Conservation (phyloP, 2,797 vertebrate genomes). For the Acanthis flammea region DNA sequence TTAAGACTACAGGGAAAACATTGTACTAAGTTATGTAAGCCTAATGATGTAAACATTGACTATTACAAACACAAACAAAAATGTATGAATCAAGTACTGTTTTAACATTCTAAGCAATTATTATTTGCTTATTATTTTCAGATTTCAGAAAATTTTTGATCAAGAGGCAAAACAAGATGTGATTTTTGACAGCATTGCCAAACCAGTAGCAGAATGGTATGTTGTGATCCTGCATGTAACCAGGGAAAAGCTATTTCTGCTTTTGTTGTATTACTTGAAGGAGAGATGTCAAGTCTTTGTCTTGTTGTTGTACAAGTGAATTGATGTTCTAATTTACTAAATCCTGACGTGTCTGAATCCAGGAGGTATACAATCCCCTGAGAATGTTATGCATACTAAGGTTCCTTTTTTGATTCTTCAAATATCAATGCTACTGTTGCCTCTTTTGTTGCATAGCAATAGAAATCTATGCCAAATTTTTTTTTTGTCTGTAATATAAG, state of each 20-base stretch:
- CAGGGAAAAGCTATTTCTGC: neutral
- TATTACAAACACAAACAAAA: conserved; percentile 54
- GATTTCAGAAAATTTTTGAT: conserved; percentile 94
- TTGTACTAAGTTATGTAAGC: conserved; percentile 74
- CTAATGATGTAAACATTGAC: conserved; percentile 68
- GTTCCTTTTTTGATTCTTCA: neutral
- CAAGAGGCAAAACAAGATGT: conserved; percentile 88
- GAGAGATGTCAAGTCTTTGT: neutral
- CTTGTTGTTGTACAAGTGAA: neutral
- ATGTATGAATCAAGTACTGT: conserved; percentile 65
- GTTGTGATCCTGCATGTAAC: conserved; percentile 23
- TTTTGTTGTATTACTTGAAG: neutral
- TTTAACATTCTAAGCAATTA: conserved; percentile 52
- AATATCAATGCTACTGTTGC: neutral
- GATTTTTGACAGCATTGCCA: conserved; percentile 91
- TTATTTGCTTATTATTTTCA: conserved; percentile 76
- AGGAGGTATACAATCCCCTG: neutral
- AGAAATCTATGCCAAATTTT: neutral
- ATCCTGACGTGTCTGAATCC: neutral
- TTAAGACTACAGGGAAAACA: conserved; percentile 70
- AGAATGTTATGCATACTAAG: neutral
- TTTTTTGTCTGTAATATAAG: neutral
- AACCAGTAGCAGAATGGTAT: conserved; percentile 94
- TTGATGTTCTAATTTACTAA: neutral
- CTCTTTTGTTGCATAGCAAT: neutral